Evolutionary conservation across 2,888 invertebrate species (phyloP).

Genomic region (Cylindroiulus punctatus): DNA sequence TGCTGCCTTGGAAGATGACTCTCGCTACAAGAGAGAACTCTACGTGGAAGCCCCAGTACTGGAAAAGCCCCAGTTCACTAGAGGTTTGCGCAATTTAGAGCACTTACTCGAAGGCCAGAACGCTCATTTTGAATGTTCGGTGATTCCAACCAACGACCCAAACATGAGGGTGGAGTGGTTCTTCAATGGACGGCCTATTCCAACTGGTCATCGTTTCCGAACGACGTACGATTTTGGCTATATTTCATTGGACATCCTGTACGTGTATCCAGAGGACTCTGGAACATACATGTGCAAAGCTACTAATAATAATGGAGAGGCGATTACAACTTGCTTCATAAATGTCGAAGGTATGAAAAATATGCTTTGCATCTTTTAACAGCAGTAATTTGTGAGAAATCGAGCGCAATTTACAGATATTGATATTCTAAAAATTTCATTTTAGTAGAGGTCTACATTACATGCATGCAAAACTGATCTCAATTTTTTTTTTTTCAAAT

Average conservation of each 20-base stretch:
- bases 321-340: slow-evolving; percentile 90
- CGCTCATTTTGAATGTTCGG: slow-evolving; percentile 91
- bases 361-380: neutral
- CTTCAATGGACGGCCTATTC: slow-evolving; percentile 92
- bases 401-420: neutral
- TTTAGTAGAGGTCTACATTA: neutral
- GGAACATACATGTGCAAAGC: slow-evolving; percentile 98
- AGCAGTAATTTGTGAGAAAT: neutral
- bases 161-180: slow-evolving; percentile 99
- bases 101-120: slow-evolving; percentile 86
- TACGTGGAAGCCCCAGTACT: slow-evolving; percentile 80
- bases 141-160: slow-evolving; percentile 97
- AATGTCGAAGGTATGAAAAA: slow-evolving; percentile 78
- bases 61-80: slow-evolving; percentile 89
- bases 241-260: slow-evolving; percentile 94
- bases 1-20: slow-evolving; percentile 87
- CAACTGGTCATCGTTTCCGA: slow-evolving; percentile 88
- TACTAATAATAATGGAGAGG: slow-evolving; percentile 93
- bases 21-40: slow-evolving; percentile 75
- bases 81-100: slow-evolving; percentile 84
- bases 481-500: too few relatives aligned
- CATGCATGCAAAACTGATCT: too few relatives aligned
- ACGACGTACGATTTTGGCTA: slow-evolving; percentile 97
- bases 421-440: neutral
- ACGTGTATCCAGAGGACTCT: slow-evolving; percentile 95